These are phyloP conservation scores for Pseudochirops corinnae DNA, from an alignment of 2,797 vertebrate species.

Conservation along the genomic window DNA sequence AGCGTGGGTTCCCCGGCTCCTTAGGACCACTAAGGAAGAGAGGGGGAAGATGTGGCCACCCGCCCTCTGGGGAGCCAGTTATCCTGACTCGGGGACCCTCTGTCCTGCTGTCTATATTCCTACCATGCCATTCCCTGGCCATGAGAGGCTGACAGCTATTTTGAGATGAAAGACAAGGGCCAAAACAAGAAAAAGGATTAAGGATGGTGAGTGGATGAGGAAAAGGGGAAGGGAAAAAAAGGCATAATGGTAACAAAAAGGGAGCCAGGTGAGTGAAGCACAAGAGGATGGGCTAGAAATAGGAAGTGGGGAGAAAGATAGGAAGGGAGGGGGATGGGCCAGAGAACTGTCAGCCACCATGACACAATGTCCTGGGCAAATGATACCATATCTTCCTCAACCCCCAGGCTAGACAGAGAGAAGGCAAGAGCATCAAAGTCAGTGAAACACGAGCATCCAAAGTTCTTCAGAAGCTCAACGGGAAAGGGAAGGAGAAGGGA, in stretches of 20 bases:
- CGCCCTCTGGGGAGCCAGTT: conserved; percentile 62
- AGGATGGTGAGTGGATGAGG: not conserved
- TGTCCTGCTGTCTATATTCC: conserved; percentile 60
- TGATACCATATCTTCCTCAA: conserved; percentile 6
- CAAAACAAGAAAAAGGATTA: conserved; percentile 23
- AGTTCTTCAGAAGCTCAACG: conserved; percentile 38
- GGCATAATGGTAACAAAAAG: not conserved
- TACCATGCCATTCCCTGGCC: conserved; percentile 50
- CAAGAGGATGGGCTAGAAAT: not conserved
- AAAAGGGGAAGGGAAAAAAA: conserved; percentile 33
- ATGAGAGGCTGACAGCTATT: conserved; percentile 49
- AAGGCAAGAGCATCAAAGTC: not conserved
- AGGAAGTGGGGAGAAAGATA: not conserved
- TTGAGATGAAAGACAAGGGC: conserved; percentile 61
- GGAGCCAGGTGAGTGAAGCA: not conserved
- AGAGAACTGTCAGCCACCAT: not conserved
- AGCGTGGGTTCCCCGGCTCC: conserved; percentile 31
- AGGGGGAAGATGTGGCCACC: conserved; percentile 53
- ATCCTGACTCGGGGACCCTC: conserved; percentile 50
- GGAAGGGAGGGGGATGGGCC: conserved; percentile 12
- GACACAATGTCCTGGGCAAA: not conserved
- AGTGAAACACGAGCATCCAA: conserved; percentile 4
- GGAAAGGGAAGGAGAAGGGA: not conserved
- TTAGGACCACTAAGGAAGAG: conserved; percentile 57
- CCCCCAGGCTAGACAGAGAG: not conserved